A percentile compares a stretch with the other conserved stretches of the same genome.
Conservation (phyloP, 1,140 invertebrate species). For the Myzus persicae region DNA sequence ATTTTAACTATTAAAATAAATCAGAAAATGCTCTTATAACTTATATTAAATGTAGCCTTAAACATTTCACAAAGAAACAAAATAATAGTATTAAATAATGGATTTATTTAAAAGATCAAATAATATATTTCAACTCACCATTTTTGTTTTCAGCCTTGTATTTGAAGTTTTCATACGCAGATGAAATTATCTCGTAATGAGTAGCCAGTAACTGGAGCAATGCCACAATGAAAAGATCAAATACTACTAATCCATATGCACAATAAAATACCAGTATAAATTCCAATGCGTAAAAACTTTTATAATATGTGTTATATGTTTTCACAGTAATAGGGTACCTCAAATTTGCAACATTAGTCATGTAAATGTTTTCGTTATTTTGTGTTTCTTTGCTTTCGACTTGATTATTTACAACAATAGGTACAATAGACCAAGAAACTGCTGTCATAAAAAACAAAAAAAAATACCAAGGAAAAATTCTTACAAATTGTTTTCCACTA, state of each 20-base stretch:
- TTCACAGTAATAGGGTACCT: not conserved
- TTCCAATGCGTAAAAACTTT: not conserved
- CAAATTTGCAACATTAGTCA: not conserved
- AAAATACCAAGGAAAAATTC: not conserved
- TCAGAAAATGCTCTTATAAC: no score
- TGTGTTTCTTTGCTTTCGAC: not conserved
- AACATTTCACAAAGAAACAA: not conserved
- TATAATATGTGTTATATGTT: slow-evolving; percentile 16
- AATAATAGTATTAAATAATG: not conserved
- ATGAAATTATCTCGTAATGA: not conserved
- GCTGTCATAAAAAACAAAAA: not conserved
- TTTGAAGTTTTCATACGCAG: not conserved
- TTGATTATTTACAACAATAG: not conserved
- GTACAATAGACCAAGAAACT: not conserved
- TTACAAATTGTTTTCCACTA: not conserved
- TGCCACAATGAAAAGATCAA: not conserved
- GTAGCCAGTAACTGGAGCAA: not conserved
- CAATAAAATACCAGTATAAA: not conserved
- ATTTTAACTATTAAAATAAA: no score
- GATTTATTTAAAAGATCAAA: not conserved
- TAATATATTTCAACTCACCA: not conserved
- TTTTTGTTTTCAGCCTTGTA: not conserved
- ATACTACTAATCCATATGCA: not conserved
- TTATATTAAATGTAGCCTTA: no score
- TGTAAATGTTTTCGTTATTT: not conserved